Base-by-base conservation (phyloP, 2,113 vertebrate species). In the Heliornis fulica region DNA sequence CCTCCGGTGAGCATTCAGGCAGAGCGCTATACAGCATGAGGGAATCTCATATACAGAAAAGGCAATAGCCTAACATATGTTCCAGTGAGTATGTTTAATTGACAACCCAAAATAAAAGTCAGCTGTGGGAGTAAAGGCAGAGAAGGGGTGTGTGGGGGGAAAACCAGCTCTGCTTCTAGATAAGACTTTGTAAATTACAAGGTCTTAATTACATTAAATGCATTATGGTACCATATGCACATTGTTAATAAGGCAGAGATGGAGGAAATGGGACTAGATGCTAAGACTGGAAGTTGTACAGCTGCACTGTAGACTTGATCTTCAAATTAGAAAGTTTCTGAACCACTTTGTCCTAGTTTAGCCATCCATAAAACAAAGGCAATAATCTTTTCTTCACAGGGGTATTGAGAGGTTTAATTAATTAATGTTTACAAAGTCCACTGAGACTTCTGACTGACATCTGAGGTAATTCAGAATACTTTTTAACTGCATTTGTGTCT, bases 51-150 rank as follows among this genome's bases (percentile, higher is more conserved):
- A 9, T 2, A 72, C 95, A 89, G 87, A 96, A 96, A 96, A 89
- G 91, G 92, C 97, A 96, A 87, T 40, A 93, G 91, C 86, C 90
- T 92, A 94, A 84, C 81, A 86, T 51, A 60, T 38, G 77, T 43
- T 89, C 65, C 86, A 92, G 65, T 66, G 65, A 94, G 54, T 10
- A 40, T 22, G 63, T 88, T 96, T 95, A 90, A 94, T 10, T 89
- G 90, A 96, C 93, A 97, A 96, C 60, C 87, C 96, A 92, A 95
- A 94, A 94, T 77, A 94, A 96, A 91, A 97, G 51, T 91, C 90
- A 80, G 50, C 93, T 41, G 76, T 78, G 74, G 45, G 94, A 97
- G 40, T 75, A 82, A 87, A 93, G 86, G 91, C 46, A 82, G 66
- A 68, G 89, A 82, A 90, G 25, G 43, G 57, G 80, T 51, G 50